A percentile compares a stretch with the other conserved stretches of the same genome.
phyloP scores from a whole-genome alignment of 1,140 invertebrate genomes.

The Drosophila prosaltans region DNA sequence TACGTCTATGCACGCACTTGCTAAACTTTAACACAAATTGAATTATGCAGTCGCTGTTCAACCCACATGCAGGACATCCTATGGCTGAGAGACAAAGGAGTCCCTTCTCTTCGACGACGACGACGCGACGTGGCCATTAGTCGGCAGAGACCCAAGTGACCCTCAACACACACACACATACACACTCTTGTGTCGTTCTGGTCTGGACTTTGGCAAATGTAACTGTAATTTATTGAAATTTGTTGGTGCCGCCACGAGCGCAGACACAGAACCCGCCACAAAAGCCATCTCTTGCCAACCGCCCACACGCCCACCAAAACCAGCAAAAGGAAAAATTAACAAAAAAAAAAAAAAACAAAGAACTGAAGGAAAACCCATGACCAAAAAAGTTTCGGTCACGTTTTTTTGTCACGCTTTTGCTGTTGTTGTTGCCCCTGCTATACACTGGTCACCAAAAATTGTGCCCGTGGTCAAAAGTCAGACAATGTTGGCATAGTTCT shows the following conservation, averaged over 20 bases:
- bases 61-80: neutral
- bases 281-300: conserved; percentile 36
- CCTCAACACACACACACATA: neutral
- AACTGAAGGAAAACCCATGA: neutral
- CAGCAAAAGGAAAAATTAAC: no score
- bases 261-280: conserved; percentile 67
- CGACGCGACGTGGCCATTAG: conserved; percentile 24
- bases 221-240: conserved; percentile 82
- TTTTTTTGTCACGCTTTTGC: conserved; percentile 74
- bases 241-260: conserved; percentile 58
- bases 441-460: conserved; percentile 57
- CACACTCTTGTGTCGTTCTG: conserved; percentile 12
- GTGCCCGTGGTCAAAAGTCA: conserved; percentile 66
- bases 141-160: conserved; percentile 16
- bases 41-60: conserved; percentile 67
- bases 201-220: conserved; percentile 75
- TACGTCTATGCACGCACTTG: conserved; percentile 62
- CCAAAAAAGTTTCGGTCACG: conserved; percentile 71
- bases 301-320: neutral
- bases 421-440: conserved; percentile 13
- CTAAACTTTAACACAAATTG: conserved; percentile 76
- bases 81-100: conserved; percentile 1
- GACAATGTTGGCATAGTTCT: conserved; percentile 18
- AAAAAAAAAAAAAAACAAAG: no score
- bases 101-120: neutral